Conservation (phyloP, 2,113 vertebrate species). For the Colinus virginianus region DNA sequence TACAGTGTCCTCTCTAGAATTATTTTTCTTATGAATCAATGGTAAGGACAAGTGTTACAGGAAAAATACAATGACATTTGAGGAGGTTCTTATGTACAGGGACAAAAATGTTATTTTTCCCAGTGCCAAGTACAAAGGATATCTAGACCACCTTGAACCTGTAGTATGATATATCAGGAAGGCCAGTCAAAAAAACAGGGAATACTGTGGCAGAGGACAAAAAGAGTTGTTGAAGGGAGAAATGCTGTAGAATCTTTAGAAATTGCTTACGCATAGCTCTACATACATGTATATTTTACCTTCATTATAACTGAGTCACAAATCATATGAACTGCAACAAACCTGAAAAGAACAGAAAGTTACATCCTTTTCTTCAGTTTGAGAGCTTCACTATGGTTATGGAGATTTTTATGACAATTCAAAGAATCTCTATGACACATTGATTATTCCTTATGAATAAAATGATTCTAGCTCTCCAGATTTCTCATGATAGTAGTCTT, state of each 20-base stretch:
- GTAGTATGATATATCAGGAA: background rate
- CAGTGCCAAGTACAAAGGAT: background rate
- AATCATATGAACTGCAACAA: background rate
- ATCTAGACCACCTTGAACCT: background rate
- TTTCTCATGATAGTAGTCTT: constrained; percentile 34
- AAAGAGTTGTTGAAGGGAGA: background rate
- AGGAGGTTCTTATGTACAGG: background rate
- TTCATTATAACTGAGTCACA: background rate
- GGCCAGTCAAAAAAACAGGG: background rate
- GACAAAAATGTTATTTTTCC: background rate
- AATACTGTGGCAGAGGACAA: background rate
- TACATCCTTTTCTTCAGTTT: background rate
- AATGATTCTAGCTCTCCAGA: constrained; percentile 29
- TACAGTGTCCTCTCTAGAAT: background rate
- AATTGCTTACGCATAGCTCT: background rate
- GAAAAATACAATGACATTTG: background rate
- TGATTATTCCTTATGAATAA: constrained; percentile 71
- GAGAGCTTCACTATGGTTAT: background rate
- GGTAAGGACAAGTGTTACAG: background rate
- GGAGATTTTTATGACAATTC: constrained; percentile 44
- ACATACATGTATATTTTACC: background rate
- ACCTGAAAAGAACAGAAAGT: background rate
- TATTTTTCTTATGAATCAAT: background rate
- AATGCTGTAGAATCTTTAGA: background rate
- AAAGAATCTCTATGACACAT: constrained; percentile 44